phyloP scores from a whole-genome alignment of 1,140 invertebrate species.

The Marisa cornuarietis region DNA sequence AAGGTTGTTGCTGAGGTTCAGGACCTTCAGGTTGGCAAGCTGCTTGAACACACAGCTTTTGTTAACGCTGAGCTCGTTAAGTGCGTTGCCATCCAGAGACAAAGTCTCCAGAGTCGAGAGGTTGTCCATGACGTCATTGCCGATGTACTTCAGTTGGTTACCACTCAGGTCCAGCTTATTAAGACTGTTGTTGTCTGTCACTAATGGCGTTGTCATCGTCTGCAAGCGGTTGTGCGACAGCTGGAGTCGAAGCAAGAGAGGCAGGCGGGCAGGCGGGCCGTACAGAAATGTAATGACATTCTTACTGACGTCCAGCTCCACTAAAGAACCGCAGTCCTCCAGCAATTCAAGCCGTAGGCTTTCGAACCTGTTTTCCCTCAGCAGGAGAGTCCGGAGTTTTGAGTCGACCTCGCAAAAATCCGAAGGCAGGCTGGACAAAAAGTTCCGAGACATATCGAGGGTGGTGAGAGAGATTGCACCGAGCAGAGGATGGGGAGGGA shows the following conservation, averaged over 20 bases:
- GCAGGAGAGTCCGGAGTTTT: not conserved
- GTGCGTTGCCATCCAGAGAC: not conserved
- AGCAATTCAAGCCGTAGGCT: not conserved
- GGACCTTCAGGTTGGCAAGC: not conserved
- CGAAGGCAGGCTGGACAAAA: not conserved
- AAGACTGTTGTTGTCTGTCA: not conserved
- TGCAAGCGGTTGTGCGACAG: constrained; percentile 12
- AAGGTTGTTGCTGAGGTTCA: constrained; percentile 4
- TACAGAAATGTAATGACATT: constrained; percentile 1
- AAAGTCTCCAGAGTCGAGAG: not conserved
- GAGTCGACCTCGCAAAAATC: constrained; percentile 8
- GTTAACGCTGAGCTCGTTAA: constrained; percentile 1
- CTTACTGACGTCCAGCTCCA: constrained; percentile 2
- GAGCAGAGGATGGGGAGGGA: constrained; percentile 9
- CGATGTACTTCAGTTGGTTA: not conserved
- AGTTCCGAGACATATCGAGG: not conserved
- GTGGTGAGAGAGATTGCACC: not conserved
- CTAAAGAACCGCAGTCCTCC: constrained; percentile 1
- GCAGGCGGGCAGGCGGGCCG: constrained; percentile 3
- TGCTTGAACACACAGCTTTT: not conserved
- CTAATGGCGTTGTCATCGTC: not conserved
- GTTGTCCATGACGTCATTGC: not conserved
- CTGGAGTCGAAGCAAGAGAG: not conserved
- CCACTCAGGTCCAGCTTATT: constrained; percentile 5
- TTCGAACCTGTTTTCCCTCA: constrained; percentile 1